Conservation (phyloP, 2,888 invertebrate genomes). For the Athrips mouffetella region DNA sequence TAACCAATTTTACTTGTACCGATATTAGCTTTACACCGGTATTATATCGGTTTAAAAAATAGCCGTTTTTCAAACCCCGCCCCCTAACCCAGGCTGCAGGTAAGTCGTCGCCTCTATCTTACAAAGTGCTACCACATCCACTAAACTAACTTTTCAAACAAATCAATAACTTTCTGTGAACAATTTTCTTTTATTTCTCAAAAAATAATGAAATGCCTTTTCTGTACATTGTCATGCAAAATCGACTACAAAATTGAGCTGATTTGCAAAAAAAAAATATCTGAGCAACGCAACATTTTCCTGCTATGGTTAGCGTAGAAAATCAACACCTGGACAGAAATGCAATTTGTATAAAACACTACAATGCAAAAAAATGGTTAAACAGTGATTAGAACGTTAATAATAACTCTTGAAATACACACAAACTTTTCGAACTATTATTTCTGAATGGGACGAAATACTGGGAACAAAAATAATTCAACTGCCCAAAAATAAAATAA, state of each 20-base stretch:
- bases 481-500: too few species aligned
- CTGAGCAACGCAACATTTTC: slow-evolving; percentile 76
- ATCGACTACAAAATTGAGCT: slow-evolving; percentile 44
- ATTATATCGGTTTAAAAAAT: too few species aligned
- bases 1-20: too few species aligned
- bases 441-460: too few species aligned
- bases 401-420: slow-evolving; percentile 49
- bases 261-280: slow-evolving; percentile 41
- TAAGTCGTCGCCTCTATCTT: slow-evolving; percentile 29
- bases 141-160: slow-evolving; percentile 61
- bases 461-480: too few species aligned
- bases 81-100: slow-evolving; percentile 45
- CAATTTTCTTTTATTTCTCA: slow-evolving; percentile 23
- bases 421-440: slow-evolving; percentile 27
- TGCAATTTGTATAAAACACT: slow-evolving; percentile 74
- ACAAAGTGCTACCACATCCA: slow-evolving; percentile 66
- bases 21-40: too few species aligned
- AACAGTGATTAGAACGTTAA: slow-evolving; percentile 65
- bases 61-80: too few species aligned
- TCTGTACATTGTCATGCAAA: slow-evolving; percentile 62
- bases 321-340: slow-evolving; percentile 77
- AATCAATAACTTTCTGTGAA: slow-evolving; percentile 44
- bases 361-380: slow-evolving; percentile 70
- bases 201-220: slow-evolving; percentile 60
- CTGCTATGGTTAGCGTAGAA: slow-evolving; percentile 77